A percentile compares a stretch with the other conserved stretches of the same genome.
Evolutionary conservation across 2,113 vertebrate genomes (phyloP).

Genomic region (Arenaria interpres): DNA sequence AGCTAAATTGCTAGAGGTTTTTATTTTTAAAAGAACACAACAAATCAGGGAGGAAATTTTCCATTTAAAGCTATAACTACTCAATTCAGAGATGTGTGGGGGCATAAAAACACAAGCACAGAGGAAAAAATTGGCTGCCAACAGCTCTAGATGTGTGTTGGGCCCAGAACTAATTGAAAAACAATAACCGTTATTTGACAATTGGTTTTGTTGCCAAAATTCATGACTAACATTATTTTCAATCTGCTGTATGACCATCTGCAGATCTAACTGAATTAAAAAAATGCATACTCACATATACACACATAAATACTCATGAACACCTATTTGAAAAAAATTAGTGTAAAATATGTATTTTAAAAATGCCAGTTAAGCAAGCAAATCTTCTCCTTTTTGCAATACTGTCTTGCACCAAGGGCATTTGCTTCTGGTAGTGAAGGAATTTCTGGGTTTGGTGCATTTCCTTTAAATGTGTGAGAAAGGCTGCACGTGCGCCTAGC

Average conservation of each 20-base stretch:
- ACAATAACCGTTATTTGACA: background rate
- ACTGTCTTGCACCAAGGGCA: background rate
- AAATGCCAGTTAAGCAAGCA: background rate
- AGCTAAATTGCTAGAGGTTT: background rate
- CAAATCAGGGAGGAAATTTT: background rate
- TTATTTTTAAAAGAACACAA: slow-evolving; percentile 14
- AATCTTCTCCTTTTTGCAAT: background rate
- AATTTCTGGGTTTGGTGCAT: background rate
- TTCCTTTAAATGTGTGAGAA: background rate
- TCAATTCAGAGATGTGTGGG: background rate
- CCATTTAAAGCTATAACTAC: slow-evolving; percentile 16
- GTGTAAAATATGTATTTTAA: background rate
- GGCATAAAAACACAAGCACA: background rate
- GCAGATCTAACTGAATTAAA: background rate
- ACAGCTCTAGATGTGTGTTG: background rate
- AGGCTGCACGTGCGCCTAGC: background rate
- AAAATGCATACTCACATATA: background rate
- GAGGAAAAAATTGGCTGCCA: background rate
- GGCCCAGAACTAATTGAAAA: background rate
- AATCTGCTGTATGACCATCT: background rate
- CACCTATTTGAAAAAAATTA: background rate
- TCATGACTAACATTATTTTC: background rate
- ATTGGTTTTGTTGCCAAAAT: background rate
- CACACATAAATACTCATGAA: background rate
- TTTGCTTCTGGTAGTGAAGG: background rate